Percentiles rank a stretch among this genome's conserved stretches.
These are phyloP conservation scores for Vanessa cardui DNA, from an alignment of 2,888 invertebrate genomes.

Conservation along the genomic window DNA sequence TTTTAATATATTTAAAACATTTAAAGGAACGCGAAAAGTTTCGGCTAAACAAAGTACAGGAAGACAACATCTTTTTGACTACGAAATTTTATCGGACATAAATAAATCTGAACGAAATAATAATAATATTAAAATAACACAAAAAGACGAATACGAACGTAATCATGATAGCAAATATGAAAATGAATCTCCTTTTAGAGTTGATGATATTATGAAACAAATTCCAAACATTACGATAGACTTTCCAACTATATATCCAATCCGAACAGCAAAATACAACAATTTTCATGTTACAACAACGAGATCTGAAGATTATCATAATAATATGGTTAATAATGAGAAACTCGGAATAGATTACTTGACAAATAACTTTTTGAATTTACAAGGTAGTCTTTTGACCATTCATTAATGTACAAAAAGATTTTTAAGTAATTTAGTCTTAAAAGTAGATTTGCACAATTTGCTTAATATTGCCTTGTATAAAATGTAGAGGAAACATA, in stretches of 20 bases:
- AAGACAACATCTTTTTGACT: conserved; percentile 44
- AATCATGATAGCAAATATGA: no score
- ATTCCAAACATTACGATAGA: conserved; percentile 55
- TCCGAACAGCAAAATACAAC: conserved; percentile 9
- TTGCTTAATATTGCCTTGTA: no score
- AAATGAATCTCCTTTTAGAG: conserved; percentile 17
- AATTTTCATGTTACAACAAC: neutral
- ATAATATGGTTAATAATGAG: neutral
- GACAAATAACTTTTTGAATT: neutral
- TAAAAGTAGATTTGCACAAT: no score
- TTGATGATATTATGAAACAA: conserved; percentile 52
- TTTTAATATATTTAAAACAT: conserved; percentile 55
- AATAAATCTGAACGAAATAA: conserved; percentile 42
- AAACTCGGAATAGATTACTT: neutral
- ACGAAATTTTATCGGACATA: conserved; percentile 46
- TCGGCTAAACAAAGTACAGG: conserved; percentile 33
- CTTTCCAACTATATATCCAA: conserved; percentile 20
- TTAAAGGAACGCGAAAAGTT: conserved; percentile 52
- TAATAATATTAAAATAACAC: conserved; percentile 32
- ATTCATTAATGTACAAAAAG: no score
- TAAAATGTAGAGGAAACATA: no score
- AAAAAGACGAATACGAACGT: no score
- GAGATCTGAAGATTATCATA: conserved; percentile 8
- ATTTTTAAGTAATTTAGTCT: no score
- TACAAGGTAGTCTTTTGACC: neutral